phyloP scores from a whole-genome alignment of 2,797 vertebrate species.

The Rhinatrema bivittatum region DNA sequence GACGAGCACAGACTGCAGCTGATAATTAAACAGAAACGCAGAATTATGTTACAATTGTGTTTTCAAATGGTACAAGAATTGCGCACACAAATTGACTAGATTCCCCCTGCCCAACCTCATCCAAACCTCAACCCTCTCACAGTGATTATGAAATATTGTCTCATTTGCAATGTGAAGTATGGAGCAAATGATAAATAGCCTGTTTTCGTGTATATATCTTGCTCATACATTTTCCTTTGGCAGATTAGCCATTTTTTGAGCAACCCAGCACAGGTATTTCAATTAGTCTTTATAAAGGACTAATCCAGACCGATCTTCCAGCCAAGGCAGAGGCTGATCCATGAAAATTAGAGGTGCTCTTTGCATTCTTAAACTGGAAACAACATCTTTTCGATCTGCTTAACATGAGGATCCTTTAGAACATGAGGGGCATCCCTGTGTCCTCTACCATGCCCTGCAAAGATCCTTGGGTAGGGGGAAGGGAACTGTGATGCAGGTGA shows the following conservation, averaged over 20 bases:
- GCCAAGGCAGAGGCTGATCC: slow-evolving; percentile 50
- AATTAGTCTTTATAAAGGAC: slow-evolving; percentile 41
- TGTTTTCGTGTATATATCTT: slow-evolving; percentile 72
- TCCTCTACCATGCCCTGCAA: too few relatives aligned
- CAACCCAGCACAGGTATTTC: slow-evolving; percentile 51
- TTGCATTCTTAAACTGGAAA: slow-evolving; percentile 62
- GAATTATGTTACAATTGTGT: slow-evolving; percentile 58
- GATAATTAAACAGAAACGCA: slow-evolving; percentile 82
- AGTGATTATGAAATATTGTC: slow-evolving; percentile 90
- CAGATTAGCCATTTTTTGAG: slow-evolving; percentile 41
- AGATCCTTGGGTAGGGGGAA: too few relatives aligned
- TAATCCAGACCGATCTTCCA: slow-evolving; percentile 49
- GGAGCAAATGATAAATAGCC: slow-evolving; percentile 75
- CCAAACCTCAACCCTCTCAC: slow-evolving; percentile 16
- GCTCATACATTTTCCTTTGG: slow-evolving; percentile 27
- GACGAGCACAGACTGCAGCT: slow-evolving; percentile 57
- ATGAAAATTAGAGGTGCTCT: slow-evolving; percentile 55
- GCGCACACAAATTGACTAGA: slow-evolving; percentile 78
- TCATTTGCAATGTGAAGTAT: slow-evolving; percentile 74
- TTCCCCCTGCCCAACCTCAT: too few relatives aligned
- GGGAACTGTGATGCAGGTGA: too few relatives aligned
- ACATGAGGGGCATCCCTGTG: too few relatives aligned
- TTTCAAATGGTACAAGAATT: slow-evolving; percentile 68
- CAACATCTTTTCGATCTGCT: too few relatives aligned
- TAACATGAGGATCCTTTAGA: too few relatives aligned